A percentile compares a stretch with the other conserved stretches of the same genome.
Evolutionary conservation across 1,140 invertebrate genomes (phyloP).

Genomic region (Stegodyphus mimosarum): DNA sequence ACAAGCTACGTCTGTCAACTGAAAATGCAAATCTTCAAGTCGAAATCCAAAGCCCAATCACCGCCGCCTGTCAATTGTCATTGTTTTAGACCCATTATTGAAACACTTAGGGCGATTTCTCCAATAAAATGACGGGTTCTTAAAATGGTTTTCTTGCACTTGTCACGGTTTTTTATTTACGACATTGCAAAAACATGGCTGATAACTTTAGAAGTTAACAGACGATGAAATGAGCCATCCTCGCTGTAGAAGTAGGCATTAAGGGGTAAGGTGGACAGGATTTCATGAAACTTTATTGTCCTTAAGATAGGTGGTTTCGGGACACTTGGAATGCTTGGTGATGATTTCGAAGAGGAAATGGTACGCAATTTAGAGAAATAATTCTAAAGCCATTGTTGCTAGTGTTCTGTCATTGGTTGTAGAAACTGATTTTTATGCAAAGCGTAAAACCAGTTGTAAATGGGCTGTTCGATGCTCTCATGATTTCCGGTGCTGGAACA

Average conservation of each 20-base stretch:
- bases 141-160: background rate
- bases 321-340: background rate
- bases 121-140: background rate
- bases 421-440: background rate
- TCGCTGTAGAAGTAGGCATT: constrained; percentile 3
- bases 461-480: too few relatives aligned
- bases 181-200: background rate
- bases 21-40: too few relatives aligned
- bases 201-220: constrained; percentile 17
- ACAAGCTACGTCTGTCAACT: too few relatives aligned
- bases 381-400: background rate
- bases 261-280: background rate
- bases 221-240: constrained; percentile 16
- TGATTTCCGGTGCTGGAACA: too few relatives aligned
- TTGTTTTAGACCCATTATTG: background rate
- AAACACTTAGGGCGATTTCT: background rate
- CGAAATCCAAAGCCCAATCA: too few relatives aligned
- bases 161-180: background rate
- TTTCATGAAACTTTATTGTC: background rate
- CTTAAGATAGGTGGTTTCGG: background rate
- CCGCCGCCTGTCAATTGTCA: too few relatives aligned
- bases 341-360: background rate
- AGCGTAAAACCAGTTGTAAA: background rate
- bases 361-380: background rate
- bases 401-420: background rate